Evolutionary conservation across 2,797 vertebrate species (phyloP).

Genomic region (Sebastes nivosus): DNA sequence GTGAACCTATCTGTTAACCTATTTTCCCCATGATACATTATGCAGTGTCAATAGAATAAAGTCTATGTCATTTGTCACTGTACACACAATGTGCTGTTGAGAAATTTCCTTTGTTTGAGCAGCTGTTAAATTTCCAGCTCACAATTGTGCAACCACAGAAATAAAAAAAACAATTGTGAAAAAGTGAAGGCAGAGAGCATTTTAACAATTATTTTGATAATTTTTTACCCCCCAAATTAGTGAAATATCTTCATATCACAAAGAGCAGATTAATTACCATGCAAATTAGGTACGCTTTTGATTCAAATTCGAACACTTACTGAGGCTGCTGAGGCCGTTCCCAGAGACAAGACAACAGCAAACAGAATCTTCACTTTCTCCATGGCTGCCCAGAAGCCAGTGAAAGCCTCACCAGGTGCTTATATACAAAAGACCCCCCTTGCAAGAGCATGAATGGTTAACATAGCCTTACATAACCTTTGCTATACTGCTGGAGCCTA

Average conservation of each 20-base stretch:
- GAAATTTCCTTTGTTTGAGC: background rate
- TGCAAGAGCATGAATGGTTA: background rate
- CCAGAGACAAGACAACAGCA: conserved; percentile 26
- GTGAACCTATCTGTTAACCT: background rate
- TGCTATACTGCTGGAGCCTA: background rate
- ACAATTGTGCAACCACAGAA: background rate
- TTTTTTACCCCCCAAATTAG: background rate
- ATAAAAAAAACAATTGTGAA: background rate
- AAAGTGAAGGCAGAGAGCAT: background rate
- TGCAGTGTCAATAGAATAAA: background rate
- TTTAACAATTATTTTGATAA: background rate
- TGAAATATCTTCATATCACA: background rate
- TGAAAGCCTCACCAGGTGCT: background rate
- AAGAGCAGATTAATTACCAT: background rate
- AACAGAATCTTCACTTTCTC: conserved; percentile 32
- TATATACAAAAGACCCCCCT: conserved; percentile 17
- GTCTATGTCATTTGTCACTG: background rate
- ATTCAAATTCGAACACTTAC: conserved; percentile 32
- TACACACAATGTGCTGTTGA: background rate
- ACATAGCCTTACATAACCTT: background rate
- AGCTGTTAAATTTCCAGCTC: background rate
- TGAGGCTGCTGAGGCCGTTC: conserved; percentile 37
- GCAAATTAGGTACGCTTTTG: background rate
- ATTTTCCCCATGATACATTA: background rate
- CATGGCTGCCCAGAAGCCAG: conserved; percentile 28